Evolutionary conservation across 2,797 vertebrate species (phyloP).

Genomic region (Sebastes iracundus): DNA sequence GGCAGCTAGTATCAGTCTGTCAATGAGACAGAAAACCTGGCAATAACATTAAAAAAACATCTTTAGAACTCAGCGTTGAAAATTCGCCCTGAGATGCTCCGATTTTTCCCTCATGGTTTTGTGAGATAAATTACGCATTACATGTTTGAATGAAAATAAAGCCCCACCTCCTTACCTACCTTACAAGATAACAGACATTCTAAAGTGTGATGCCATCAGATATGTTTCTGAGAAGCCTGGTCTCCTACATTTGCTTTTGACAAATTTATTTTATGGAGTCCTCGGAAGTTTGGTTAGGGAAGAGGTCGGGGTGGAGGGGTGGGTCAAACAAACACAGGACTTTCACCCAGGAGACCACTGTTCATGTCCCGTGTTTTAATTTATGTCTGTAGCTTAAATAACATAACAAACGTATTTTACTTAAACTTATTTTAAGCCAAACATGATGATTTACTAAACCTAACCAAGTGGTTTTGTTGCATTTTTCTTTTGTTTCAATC

Average conservation of each 20-base stretch:
- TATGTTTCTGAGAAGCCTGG: not conserved
- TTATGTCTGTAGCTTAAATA: not conserved
- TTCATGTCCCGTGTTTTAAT: not conserved
- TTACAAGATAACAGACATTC: not conserved
- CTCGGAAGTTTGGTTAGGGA: not conserved
- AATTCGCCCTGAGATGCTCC: not conserved
- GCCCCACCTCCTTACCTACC: too few species aligned
- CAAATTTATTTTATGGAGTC: not conserved
- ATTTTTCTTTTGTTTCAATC: not conserved
- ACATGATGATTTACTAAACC: not conserved
- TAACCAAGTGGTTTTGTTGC: not conserved
- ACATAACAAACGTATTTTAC: not conserved
- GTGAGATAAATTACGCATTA: not conserved
- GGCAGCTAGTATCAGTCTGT: constrained; percentile 19
- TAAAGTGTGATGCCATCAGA: constrained; percentile 13
- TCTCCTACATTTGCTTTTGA: not conserved
- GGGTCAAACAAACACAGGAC: not conserved
- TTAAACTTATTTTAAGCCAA: not conserved
- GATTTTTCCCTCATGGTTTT: not conserved
- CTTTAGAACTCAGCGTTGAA: not conserved
- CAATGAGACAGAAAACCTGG: not conserved
- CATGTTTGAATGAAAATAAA: not conserved
- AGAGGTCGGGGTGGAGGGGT: not conserved
- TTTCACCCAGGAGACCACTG: not conserved
- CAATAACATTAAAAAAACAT: not conserved